Base-by-base conservation (phyloP, 2,888 invertebrate genomes). In the Hirtodrosophila alboralis region DNA sequence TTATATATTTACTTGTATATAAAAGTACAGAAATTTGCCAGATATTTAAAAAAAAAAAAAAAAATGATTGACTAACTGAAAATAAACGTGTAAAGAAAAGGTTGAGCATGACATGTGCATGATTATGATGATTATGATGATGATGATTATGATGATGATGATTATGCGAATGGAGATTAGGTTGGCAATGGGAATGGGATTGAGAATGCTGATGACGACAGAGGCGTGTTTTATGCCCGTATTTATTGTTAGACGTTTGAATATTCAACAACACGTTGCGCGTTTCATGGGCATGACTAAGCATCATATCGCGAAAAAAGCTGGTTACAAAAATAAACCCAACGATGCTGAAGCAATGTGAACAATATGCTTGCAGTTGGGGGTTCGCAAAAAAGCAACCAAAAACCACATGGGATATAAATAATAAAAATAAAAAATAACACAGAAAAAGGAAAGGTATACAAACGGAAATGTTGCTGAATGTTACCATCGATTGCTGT, bases 261-360 rank as follows among this genome's bases (percentile, higher is more conserved):
- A 56, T 65, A 63, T 49, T 71, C 44, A 31, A 52, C 44, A 63
- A 40, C 52, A 58, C 45, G 43, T 53, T 53, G 54, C 61, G 56
- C 71, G 56, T 68, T 71, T 73, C 36, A 75, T 73, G 33, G 63
- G 62, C 77, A 77, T 78, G 81, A 77, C 78, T 77, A 80, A 77
- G 78, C 77, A 77, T 52, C 53, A 43, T 40, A 21, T 44, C 58
- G 33, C 57, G 36, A 33, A 57, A 44, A 60, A n/a, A 6, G 18
- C 18, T 21, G 18, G 18, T 40, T 27, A 37, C 27, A 54, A 40
- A 34, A 27, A 47, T n/a, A 36, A 31, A 23, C 16, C 23, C 79
- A 73, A 37, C 67, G 79, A 73, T 71, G 83, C 64, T 64, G 60
- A 79, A 74, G 67, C 54, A 70, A 74, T 59, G 52, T 63, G 67